Evolutionary conservation across 2,113 vertebrate species (phyloP), one percentile per base, ranked within the genome.

Genomic region (Aplodontia rufa): DNA sequence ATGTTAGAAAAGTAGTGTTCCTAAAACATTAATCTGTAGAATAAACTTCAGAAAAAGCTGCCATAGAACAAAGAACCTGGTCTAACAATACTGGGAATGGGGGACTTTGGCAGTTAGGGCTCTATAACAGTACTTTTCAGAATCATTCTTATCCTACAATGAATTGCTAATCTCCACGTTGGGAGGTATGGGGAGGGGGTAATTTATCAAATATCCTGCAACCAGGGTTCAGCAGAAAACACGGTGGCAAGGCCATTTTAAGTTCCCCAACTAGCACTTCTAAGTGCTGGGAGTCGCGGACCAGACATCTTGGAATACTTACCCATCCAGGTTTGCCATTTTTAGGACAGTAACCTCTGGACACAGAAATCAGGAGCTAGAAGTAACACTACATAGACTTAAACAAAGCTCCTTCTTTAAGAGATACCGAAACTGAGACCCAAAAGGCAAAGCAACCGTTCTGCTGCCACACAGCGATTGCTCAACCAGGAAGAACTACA

Each of bases 171-270:
- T 84, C 55, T 91, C 51, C 69, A 75, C 78, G 22, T n/a, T 51
- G 58, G 40, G 8, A n/a, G n/a, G n/a, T n/a, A n/a, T n/a, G n/a
- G 11, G 12, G 8, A 0, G 0, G 13, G 16, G 26, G 30, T 0
- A 76, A 74, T 72, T 58, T 87, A 72, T 85, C 47, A 64, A 87
- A 60, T 16, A 87, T 86, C 66, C 32, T 8, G 16, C 66, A 42
- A 84, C 14, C 26, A 42, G 51, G 45, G 24, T 55, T 88, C 49
- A 42, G n/a, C 17, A 13, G 12, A 75, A 60, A 20, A 28, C n/a
- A 49, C 6, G 8, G 6, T 40, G 49, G 58, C 72, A 69, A 86
- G 42, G 5, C 6, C 2, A 7, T 19, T 30, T 51, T 40, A 68
- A 75, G 74, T 40, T 69, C 2, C 13, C 6, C 26, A 53, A 71